These are phyloP conservation scores for Enteromius viviparus DNA, from an alignment of 2,797 vertebrate genomes.

Conservation along the genomic window DNA sequence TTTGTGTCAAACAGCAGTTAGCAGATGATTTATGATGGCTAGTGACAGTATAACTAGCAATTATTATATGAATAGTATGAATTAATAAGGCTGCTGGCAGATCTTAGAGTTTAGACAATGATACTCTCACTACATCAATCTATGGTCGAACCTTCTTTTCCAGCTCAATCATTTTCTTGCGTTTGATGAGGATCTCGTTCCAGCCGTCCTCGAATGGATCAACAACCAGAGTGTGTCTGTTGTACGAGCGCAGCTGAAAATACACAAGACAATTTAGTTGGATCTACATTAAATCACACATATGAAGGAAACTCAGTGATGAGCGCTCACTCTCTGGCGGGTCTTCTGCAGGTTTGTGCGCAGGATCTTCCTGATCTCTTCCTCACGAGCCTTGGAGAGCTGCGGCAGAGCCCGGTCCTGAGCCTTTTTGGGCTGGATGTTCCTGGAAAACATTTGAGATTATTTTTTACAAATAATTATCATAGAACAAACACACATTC, in stretches of 20 bases:
- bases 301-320: not conserved
- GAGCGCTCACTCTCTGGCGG: slow-evolving; percentile 85
- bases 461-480: not conserved
- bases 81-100: not conserved
- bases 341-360: slow-evolving; percentile 93
- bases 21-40: not conserved
- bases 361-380: slow-evolving; percentile 96
- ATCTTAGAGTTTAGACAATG: not conserved
- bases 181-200: slow-evolving; percentile 86
- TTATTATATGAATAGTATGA: not conserved
- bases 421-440: slow-evolving; percentile 90
- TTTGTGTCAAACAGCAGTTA: not conserved
- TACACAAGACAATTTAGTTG: not conserved
- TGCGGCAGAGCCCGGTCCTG: slow-evolving; percentile 81
- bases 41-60: not conserved
- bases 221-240: slow-evolving; percentile 91
- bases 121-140: too few relatives aligned
- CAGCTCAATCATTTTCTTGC: slow-evolving; percentile 85
- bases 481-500: not conserved
- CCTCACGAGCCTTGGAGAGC: slow-evolving; percentile 89
- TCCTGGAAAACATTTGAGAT: slow-evolving; percentile 72
- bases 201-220: slow-evolving; percentile 93
- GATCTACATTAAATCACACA: not conserved
- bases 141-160: slow-evolving; percentile 81
- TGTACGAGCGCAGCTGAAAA: slow-evolving; percentile 91